Evolutionary conservation across 2,113 vertebrate species (phyloP).

Genomic region (Ginglymostoma cirratum): DNA sequence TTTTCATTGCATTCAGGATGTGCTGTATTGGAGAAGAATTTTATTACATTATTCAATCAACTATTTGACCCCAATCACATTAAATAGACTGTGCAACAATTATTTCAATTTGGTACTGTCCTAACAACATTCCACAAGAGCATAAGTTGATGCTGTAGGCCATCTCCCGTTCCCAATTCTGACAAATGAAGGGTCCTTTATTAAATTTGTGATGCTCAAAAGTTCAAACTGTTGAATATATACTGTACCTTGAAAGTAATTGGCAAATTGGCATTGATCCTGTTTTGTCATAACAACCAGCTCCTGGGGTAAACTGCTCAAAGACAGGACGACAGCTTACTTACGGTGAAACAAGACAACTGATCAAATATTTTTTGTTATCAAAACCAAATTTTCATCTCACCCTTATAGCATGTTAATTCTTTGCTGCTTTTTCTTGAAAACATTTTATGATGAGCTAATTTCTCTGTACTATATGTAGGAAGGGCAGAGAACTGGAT

Average conservation of each 20-base stretch:
- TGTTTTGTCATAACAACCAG: not conserved
- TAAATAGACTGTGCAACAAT: not conserved
- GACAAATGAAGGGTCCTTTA: not conserved
- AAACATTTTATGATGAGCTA: not conserved
- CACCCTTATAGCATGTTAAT: not conserved
- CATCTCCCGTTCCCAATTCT: not conserved
- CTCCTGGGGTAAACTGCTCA: not conserved
- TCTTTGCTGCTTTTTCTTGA: not conserved
- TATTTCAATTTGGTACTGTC: not conserved
- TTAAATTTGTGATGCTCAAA: not conserved
- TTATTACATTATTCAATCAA: not conserved
- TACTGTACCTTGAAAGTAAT: not conserved
- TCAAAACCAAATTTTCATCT: not conserved
- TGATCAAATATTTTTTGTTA: not conserved
- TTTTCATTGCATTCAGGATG: not conserved
- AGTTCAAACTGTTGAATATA: not conserved
- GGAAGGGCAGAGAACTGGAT: not conserved
- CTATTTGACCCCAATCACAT: not conserved
- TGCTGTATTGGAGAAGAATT: not conserved
- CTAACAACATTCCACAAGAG: not conserved
- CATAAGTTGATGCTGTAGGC: not conserved
- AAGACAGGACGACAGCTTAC: not conserved
- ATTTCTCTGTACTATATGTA: not conserved
- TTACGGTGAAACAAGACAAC: not conserved
- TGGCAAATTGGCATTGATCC: constrained; percentile 18